A percentile compares a stretch with the other conserved stretches of the same genome.
Evolutionary conservation across 2,888 invertebrate genomes (phyloP).

Genomic region (Hypena proboscidalis): DNA sequence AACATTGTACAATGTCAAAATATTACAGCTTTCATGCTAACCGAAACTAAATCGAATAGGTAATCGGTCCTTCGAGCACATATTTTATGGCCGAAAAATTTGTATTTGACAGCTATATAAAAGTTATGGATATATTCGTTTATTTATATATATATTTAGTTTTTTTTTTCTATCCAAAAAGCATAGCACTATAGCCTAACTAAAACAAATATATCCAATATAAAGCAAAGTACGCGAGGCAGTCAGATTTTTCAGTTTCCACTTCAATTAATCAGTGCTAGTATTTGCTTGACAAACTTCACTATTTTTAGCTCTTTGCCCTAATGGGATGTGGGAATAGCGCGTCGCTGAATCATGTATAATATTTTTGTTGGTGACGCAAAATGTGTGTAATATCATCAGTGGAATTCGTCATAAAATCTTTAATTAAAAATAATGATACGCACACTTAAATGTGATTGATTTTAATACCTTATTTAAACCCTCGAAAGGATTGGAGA

Average conservation of each 20-base stretch:
- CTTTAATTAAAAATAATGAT: slow-evolving; percentile 4
- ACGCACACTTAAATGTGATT: too few species aligned
- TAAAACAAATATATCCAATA: slow-evolving; percentile 1
- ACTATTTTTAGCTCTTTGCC: slow-evolving; percentile 46
- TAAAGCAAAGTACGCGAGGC: slow-evolving; percentile 27
- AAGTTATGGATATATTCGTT: too few species aligned
- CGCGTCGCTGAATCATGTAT: slow-evolving; percentile 38
- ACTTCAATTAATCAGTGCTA: slow-evolving; percentile 55
- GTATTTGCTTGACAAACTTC: slow-evolving; percentile 41
- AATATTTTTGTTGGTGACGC: slow-evolving; percentile 42
- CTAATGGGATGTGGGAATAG: slow-evolving; percentile 43
- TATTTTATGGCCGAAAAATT: too few species aligned
- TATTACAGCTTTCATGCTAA: slow-evolving; percentile 19
- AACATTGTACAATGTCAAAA: slow-evolving; percentile 45
- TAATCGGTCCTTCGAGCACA: too few species aligned
- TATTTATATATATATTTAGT: too few species aligned
- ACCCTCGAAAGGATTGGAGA: slow-evolving; percentile 2
- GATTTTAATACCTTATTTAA: too few species aligned
- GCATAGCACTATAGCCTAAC: too few species aligned
- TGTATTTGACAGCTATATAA: too few species aligned
- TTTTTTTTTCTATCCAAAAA: too few species aligned
- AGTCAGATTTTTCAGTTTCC: slow-evolving; percentile 45
- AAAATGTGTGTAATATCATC: slow-evolving; percentile 37
- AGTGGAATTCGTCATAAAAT: slow-evolving; percentile 13
- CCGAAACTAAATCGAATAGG: not conserved